phyloP scores from a whole-genome alignment of 2,888 invertebrate species.

The Dorcus parallelipipedus region DNA sequence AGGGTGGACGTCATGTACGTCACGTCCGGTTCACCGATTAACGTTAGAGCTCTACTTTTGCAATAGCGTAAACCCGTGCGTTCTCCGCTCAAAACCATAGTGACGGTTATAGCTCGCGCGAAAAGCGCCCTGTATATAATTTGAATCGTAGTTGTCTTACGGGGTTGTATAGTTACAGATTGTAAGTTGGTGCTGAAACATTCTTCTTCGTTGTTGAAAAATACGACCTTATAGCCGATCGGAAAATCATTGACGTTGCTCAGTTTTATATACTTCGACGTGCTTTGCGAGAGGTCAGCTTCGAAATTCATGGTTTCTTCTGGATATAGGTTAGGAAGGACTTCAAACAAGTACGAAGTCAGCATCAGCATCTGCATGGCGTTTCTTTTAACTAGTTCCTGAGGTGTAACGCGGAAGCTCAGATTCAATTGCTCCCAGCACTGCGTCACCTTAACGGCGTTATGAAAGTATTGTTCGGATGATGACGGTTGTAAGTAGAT shows the following conservation, averaged over 20 bases:
- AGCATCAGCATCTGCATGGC: conserved; percentile 2
- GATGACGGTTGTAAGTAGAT: background rate
- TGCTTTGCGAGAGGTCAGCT: background rate
- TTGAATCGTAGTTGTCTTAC: background rate
- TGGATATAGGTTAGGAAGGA: conserved; percentile 9
- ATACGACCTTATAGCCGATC: background rate
- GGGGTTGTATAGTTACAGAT: background rate
- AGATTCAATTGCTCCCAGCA: conserved; percentile 7
- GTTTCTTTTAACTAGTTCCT: background rate
- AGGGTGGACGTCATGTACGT: background rate
- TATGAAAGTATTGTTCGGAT: conserved; percentile 1
- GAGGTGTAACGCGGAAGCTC: background rate
- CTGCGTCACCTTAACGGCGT: conserved; percentile 3
- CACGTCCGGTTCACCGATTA: conserved; percentile 5
- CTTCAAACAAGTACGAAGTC: conserved; percentile 4
- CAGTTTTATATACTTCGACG: background rate
- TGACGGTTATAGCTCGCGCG: background rate
- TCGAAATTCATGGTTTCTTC: conserved; percentile 1
- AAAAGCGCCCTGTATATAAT: conserved; percentile 9
- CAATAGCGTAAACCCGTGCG: conserved; percentile 6
- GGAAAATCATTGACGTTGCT: conserved; percentile 6
- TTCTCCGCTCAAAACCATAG: conserved; percentile 10
- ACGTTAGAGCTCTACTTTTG: conserved; percentile 1
- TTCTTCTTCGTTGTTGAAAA: conserved; percentile 7
- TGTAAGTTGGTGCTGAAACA: background rate